Percentiles rank a stretch among this genome's conserved stretches.
These are phyloP conservation scores for Aptenodytes patagonicus DNA, from an alignment of 2,113 vertebrate species.

Conservation along the genomic window DNA sequence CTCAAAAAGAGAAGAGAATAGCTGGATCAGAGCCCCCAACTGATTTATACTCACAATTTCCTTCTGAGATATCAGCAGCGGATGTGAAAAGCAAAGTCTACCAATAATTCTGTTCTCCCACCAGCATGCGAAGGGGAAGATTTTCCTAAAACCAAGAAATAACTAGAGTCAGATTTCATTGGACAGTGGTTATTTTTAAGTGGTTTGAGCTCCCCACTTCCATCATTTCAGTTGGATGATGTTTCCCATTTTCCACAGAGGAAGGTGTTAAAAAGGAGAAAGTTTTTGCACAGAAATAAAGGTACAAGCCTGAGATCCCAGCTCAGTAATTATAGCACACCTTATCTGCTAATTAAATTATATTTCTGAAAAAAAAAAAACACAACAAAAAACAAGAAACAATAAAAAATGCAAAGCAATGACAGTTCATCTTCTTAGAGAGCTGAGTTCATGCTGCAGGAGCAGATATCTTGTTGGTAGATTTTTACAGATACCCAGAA, in stretches of 20 bases:
- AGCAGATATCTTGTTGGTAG: neutral
- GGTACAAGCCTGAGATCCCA: neutral
- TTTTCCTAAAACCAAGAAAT: neutral
- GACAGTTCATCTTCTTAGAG: neutral
- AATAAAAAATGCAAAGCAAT: neutral
- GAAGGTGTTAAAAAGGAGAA: neutral
- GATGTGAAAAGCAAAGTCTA: conserved; percentile 26
- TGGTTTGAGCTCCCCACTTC: neutral
- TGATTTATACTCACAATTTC: conserved; percentile 61
- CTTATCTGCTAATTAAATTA: neutral
- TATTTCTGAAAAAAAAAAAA: neutral
- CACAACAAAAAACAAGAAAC: neutral
- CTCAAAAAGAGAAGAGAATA: conserved; percentile 24
- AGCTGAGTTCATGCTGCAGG: neutral
- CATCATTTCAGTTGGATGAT: neutral
- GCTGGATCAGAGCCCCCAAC: conserved; percentile 5
- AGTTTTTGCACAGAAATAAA: neutral
- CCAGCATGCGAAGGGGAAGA: neutral
- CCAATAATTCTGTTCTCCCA: conserved; percentile 4
- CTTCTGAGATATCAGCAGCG: neutral
- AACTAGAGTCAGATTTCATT: neutral
- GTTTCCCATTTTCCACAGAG: neutral
- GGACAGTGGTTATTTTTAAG: neutral
- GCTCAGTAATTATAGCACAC: neutral
- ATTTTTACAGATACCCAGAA: neutral